A percentile compares a stretch with the other conserved stretches of the same genome.
phyloP scores from a whole-genome alignment of 2,888 invertebrate genomes.

The Coelinius sp. region DNA sequence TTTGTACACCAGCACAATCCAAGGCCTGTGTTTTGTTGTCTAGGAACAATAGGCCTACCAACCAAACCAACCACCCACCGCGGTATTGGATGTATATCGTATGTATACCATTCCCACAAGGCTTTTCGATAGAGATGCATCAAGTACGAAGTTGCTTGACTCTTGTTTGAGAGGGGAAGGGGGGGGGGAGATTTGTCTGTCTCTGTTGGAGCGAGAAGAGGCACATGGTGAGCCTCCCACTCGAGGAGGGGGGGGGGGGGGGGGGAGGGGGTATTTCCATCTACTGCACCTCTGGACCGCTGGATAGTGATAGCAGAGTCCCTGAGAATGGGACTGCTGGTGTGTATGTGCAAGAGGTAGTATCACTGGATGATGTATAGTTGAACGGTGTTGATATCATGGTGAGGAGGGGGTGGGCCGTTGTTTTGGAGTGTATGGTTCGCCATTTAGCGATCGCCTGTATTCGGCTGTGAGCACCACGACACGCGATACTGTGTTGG shows the following conservation, averaged over 20 bases:
- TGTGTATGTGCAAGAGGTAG: background rate
- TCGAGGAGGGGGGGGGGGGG: slow-evolving; percentile 1
- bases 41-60: slow-evolving; percentile 66
- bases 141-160: slow-evolving; percentile 10
- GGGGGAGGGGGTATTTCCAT: background rate
- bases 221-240: background rate
- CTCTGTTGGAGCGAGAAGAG: background rate
- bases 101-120: background rate
- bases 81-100: slow-evolving; percentile 1
- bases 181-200: background rate
- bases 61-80: slow-evolving; percentile 35
- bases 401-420: background rate
- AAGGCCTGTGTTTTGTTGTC: slow-evolving; percentile 69
- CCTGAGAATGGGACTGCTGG: background rate
- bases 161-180: background rate
- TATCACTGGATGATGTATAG: slow-evolving; percentile 39
- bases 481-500: slow-evolving; percentile 28
- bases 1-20: slow-evolving; percentile 63
- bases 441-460: slow-evolving; percentile 36
- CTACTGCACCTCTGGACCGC: slow-evolving; percentile 20
- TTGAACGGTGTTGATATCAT: slow-evolving; percentile 29
- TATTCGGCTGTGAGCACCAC: slow-evolving; percentile 26
- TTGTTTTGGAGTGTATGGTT: slow-evolving; percentile 17
- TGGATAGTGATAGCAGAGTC: too few relatives aligned
- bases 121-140: background rate